Conservation (phyloP, 1,140 invertebrate genomes). For the honey bee (Apis mellifera) region DNA sequence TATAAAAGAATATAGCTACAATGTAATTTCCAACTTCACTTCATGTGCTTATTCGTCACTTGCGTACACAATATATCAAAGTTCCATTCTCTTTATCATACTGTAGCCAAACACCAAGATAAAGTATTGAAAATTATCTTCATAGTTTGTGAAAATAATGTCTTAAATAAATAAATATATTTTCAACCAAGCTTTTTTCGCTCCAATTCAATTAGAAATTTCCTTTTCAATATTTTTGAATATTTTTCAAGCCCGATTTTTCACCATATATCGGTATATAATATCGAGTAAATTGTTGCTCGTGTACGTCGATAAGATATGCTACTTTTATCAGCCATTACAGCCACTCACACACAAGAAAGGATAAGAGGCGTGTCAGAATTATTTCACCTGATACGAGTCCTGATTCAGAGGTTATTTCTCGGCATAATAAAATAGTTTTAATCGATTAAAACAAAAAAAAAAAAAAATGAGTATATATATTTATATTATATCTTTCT, state of each 20-base stretch:
- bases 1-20: no score
- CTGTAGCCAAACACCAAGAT: not conserved
- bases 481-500: not conserved
- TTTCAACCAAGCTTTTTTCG: no score
- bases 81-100: not conserved
- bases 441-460: no score
- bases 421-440: not conserved
- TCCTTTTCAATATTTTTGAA: rapidly evolving
- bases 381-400: slow-evolving; percentile 2
- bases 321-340: not conserved
- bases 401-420: not conserved
- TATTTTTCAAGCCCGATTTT: not conserved
- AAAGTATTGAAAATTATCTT: no score
- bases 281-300: not conserved
- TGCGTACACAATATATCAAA: no score
- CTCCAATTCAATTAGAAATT: not conserved
- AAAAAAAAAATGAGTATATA: not conserved
- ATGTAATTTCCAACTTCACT: no score
- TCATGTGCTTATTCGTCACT: no score
- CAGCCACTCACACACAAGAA: no score
- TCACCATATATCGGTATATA: no score
- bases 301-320: slow-evolving; percentile 16
- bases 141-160: no score
- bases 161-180: no score
- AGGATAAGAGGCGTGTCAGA: slow-evolving; percentile 4